These are phyloP conservation scores for Phymatocera aterrima DNA, from an alignment of 2,888 invertebrate genomes.

Conservation along the genomic window DNA sequence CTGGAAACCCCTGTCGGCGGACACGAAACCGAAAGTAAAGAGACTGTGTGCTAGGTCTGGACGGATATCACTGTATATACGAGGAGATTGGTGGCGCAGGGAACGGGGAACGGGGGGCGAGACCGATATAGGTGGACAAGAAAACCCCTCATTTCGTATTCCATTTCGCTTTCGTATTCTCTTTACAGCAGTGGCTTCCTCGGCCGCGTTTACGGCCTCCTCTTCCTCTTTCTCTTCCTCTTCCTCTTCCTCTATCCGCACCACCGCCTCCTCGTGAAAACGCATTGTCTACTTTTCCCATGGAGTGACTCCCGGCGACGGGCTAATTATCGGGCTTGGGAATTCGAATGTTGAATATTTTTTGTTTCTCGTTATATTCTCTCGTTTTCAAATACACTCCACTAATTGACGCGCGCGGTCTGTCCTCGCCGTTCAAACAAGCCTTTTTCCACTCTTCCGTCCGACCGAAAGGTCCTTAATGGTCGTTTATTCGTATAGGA, in stretches of 20 bases:
- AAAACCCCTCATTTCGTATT: conserved; percentile 70
- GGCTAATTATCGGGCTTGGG: conserved; percentile 56
- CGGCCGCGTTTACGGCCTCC: neutral
- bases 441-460: conserved; percentile 21
- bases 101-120: conserved; percentile 21
- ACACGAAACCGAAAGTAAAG: conserved; percentile 64
- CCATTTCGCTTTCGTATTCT: conserved; percentile 71
- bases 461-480: conserved; percentile 27
- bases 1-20: conserved; percentile 42
- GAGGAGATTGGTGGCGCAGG: conserved; percentile 54
- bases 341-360: conserved; percentile 45
- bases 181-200: conserved; percentile 59
- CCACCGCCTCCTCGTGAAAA: neutral
- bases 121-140: conserved; percentile 47
- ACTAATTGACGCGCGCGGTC: conserved; percentile 63
- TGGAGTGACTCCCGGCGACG: conserved; percentile 51
- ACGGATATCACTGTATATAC: conserved; percentile 56
- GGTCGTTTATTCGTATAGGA: no score
- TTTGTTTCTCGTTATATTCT: no score
- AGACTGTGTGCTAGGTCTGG: conserved; percentile 53
- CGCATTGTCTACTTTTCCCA: conserved; percentile 69
- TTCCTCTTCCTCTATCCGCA: neutral
- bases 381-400: conserved; percentile 48
- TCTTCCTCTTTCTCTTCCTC: neutral
- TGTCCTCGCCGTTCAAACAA: conserved; percentile 44